phyloP scores from a whole-genome alignment of 1,140 invertebrate genomes.

The Chymomyza costata region DNA sequence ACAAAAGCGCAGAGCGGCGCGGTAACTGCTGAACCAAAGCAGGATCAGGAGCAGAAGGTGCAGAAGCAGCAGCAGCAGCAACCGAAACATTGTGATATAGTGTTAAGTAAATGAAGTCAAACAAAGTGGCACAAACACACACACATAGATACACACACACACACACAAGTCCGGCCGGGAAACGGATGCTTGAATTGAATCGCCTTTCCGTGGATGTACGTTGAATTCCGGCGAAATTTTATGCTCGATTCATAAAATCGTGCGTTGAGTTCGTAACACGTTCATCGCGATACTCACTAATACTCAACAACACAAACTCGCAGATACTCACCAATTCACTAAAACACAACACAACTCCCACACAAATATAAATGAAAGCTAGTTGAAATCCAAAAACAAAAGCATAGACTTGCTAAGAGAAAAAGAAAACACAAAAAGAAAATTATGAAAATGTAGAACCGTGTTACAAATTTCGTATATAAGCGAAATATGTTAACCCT shows the following conservation, averaged over 20 bases:
- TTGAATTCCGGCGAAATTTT: constrained; percentile 69
- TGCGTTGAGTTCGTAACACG: constrained; percentile 51
- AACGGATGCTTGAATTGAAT: constrained; percentile 32
- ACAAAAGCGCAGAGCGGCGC: constrained; percentile 51
- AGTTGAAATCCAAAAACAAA: constrained; percentile 8
- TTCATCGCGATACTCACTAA: constrained; percentile 2
- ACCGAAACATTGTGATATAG: constrained; percentile 64
- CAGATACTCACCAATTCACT: constrained; percentile 12
- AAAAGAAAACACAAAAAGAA: background rate
- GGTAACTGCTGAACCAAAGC: too few relatives aligned
- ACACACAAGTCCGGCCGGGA: constrained; percentile 49
- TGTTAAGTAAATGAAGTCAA: constrained; percentile 51
- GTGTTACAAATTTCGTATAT: constrained; percentile 12
- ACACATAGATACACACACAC: constrained; percentile 4
- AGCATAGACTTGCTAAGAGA: constrained; percentile 5
- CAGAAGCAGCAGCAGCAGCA: too few relatives aligned
- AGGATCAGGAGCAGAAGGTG: too few relatives aligned
- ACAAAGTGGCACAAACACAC: constrained; percentile 11
- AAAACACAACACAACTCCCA: constrained; percentile 2
- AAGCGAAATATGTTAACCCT: constrained; percentile 10
- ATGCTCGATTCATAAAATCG: constrained; percentile 71
- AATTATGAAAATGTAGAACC: too few relatives aligned
- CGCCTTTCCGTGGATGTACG: constrained; percentile 10
- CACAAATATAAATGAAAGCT: constrained; percentile 21
- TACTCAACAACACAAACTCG: constrained; percentile 13